Evolutionary conservation across 2,797 vertebrate species (phyloP).

Genomic region (Mormyrus hasselquistii): DNA sequence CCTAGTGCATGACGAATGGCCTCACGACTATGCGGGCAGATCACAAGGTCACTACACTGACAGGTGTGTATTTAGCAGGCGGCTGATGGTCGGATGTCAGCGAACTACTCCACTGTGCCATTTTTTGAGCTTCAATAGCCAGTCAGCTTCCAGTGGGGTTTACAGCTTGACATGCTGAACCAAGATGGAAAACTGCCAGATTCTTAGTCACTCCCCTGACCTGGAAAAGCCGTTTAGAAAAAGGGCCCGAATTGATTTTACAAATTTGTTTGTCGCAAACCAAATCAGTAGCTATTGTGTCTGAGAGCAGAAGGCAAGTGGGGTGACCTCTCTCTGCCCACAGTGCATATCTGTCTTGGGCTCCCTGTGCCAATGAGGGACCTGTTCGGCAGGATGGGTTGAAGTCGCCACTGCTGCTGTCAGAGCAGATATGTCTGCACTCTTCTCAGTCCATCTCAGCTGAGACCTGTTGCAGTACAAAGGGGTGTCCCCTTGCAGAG

Average conservation of each 20-base stretch:
- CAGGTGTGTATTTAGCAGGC: background rate
- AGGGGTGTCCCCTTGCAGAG: conserved; percentile 30
- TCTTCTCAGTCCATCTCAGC: conserved; percentile 36
- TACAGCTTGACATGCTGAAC: background rate
- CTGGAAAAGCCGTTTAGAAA: background rate
- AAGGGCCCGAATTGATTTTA: background rate
- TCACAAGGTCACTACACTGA: background rate
- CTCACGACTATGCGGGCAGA: background rate
- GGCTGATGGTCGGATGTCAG: background rate
- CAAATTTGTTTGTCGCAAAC: background rate
- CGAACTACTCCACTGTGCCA: background rate
- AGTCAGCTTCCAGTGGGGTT: background rate
- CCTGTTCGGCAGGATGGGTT: background rate
- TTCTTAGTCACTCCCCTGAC: background rate
- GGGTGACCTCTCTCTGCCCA: background rate
- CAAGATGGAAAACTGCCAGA: background rate
- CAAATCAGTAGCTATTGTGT: background rate
- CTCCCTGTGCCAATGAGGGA: background rate
- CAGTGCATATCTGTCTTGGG: background rate
- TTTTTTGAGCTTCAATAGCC: background rate
- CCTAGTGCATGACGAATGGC: background rate
- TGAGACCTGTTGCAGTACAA: conserved; percentile 37
- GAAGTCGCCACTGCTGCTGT: conserved; percentile 22
- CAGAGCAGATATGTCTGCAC: conserved; percentile 41
- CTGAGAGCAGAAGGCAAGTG: background rate